Evolutionary conservation across 2,113 vertebrate species (phyloP).

Genomic region (Ptilorrhoa leucosticta): DNA sequence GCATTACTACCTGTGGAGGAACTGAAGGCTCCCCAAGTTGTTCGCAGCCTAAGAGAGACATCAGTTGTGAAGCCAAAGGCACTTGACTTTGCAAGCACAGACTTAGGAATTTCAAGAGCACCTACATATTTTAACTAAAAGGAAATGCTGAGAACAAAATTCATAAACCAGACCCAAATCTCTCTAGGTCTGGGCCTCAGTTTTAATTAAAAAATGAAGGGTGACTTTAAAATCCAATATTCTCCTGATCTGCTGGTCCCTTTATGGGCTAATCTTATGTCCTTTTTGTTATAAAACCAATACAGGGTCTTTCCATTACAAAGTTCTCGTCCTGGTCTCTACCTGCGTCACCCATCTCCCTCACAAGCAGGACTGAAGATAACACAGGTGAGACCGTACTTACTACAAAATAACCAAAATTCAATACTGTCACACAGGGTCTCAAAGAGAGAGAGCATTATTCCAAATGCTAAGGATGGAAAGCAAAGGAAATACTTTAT

Average conservation of each 20-base stretch:
- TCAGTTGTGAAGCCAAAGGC: neutral
- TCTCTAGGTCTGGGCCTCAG: neutral
- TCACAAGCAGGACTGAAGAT: neutral
- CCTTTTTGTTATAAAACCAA: neutral
- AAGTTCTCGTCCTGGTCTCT: neutral
- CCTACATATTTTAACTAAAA: neutral
- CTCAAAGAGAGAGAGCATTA: neutral
- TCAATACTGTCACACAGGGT: neutral
- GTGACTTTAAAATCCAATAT: neutral
- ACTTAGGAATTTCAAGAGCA: neutral
- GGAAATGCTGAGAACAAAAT: neutral
- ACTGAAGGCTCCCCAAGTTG: neutral
- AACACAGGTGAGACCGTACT: accelerated
- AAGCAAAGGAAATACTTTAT: neutral
- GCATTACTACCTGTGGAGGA: neutral
- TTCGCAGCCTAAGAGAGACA: neutral
- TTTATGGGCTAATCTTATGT: neutral
- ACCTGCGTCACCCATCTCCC: neutral
- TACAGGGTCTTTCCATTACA: neutral
- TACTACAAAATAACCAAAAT: neutral
- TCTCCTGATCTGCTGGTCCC: neutral
- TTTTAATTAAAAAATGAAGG: neutral
- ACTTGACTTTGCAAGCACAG: neutral
- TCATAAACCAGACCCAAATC: neutral
- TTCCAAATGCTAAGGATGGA: neutral